These are phyloP conservation scores for Nycticryphes semicollaris DNA, from an alignment of 2,113 vertebrate genomes.

Conservation along the genomic window DNA sequence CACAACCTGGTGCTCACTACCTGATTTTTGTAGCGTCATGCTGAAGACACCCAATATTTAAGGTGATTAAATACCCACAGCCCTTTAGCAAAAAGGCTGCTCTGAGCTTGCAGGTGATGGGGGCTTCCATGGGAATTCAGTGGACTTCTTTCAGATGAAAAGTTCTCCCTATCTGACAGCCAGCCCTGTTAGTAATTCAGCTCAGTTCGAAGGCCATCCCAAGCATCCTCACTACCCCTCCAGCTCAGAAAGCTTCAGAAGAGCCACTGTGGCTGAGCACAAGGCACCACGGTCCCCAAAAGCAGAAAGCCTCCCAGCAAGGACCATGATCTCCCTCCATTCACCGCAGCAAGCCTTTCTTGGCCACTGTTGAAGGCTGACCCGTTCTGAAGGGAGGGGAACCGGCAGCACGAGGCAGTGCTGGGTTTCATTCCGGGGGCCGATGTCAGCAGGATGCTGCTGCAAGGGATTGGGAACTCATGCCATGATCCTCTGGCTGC, in stretches of 20 bases:
- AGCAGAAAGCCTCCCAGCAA: neutral
- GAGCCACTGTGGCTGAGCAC: neutral
- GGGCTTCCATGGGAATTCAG: neutral
- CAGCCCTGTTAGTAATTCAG: neutral
- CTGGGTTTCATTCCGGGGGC: neutral
- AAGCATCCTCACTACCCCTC: neutral
- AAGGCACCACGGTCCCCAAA: neutral
- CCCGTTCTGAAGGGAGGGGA: accelerated
- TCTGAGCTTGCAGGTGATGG: neutral
- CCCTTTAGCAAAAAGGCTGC: neutral
- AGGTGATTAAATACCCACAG: neutral
- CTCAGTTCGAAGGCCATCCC: neutral
- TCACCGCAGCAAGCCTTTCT: accelerated
- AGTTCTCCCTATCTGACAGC: neutral
- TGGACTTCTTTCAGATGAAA: neutral
- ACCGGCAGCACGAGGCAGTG: neutral
- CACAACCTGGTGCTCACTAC: neutral
- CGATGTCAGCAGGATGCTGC: neutral
- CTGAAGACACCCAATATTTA: neutral
- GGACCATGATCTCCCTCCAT: accelerated
- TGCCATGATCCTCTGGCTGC: neutral
- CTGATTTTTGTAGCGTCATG: neutral
- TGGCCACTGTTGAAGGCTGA: neutral
- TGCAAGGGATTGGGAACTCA: accelerated
- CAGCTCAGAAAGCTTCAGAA: neutral